These are phyloP conservation scores for Hylyphantes graminicola DNA, from an alignment of 1,140 invertebrate species.

Conservation along the genomic window DNA sequence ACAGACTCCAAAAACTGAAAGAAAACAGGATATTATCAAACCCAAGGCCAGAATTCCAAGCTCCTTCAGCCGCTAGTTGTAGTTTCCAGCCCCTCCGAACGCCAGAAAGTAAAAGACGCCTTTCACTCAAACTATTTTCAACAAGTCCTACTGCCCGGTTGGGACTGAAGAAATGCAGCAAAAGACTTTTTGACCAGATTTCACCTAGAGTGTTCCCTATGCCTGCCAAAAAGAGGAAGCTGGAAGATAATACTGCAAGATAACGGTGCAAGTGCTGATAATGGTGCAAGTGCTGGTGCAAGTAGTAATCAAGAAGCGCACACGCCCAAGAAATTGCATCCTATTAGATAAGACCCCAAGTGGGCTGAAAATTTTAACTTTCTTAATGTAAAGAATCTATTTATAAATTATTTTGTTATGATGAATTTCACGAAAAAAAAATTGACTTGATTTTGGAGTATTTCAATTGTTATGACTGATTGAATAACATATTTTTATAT, in stretches of 20 bases:
- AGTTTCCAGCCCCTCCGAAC: neutral
- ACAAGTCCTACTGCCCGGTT: conserved; percentile 33
- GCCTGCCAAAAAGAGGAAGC: neutral
- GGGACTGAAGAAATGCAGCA: conserved; percentile 43
- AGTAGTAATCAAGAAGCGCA: neutral
- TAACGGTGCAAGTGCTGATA: too few species aligned
- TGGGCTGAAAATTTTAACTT: neutral
- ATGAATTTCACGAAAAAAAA: too few species aligned
- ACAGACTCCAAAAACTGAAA: too few species aligned
- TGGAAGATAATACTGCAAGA: neutral
- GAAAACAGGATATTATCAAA: too few species aligned
- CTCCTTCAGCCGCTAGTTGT: neutral
- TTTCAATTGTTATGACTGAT: too few species aligned
- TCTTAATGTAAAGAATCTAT: neutral
- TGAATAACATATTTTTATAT: too few species aligned
- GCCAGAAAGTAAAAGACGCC: conserved; percentile 35
- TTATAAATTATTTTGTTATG: neutral
- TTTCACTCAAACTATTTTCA: conserved; percentile 43
- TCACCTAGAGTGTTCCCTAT: neutral
- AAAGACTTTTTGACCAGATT: conserved; percentile 40
- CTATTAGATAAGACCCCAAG: neutral
- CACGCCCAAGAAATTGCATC: too few species aligned
- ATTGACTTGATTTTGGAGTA: too few species aligned
- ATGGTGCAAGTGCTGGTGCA: neutral
- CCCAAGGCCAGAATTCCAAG: too few species aligned